phyloP scores from a whole-genome alignment of 2,888 invertebrate species.

The Drosophila robusta region DNA sequence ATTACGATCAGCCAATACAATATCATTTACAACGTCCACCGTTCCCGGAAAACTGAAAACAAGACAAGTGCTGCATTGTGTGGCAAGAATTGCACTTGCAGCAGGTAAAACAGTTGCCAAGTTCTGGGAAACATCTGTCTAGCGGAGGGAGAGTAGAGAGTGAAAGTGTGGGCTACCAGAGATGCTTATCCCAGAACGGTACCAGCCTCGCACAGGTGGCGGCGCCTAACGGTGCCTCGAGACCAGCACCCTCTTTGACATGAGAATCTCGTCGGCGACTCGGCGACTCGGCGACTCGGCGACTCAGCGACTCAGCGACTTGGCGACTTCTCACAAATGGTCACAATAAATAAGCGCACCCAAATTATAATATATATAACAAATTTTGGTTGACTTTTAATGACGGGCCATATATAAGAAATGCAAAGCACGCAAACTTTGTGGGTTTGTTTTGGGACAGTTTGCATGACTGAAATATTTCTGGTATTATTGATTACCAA shows the following conservation, averaged over 20 bases:
- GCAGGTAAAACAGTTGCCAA: conserved; percentile 42
- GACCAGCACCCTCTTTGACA: background rate
- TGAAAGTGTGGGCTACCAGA: conserved; percentile 46
- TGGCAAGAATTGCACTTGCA: conserved; percentile 59
- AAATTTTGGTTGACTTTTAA: conserved; percentile 61
- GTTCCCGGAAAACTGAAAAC: conserved; percentile 43
- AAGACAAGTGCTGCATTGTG: conserved; percentile 30
- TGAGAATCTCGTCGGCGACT: conserved; percentile 15
- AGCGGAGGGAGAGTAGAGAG: conserved; percentile 21
- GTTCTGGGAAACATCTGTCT: conserved; percentile 38
- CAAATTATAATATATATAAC: conserved; percentile 75
- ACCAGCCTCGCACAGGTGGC: conserved; percentile 33
- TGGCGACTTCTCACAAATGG: conserved; percentile 19
- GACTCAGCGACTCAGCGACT: background rate
- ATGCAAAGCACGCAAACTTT: conserved; percentile 70
- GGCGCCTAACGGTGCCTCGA: conserved; percentile 55
- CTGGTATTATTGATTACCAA: conserved; percentile 69
- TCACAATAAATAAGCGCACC: conserved; percentile 50
- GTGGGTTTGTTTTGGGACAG: conserved; percentile 53
- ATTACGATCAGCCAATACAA: conserved; percentile 60
- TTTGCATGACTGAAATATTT: conserved; percentile 73
- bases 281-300: conserved; percentile 3
- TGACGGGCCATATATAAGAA: conserved; percentile 60
- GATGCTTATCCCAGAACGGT: conserved; percentile 42
- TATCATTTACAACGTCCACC: conserved; percentile 55